Percentiles rank a stretch among this genome's conserved stretches.
Conservation (phyloP, 2,797 vertebrate genomes). For the Sylvilagus floridanus region DNA sequence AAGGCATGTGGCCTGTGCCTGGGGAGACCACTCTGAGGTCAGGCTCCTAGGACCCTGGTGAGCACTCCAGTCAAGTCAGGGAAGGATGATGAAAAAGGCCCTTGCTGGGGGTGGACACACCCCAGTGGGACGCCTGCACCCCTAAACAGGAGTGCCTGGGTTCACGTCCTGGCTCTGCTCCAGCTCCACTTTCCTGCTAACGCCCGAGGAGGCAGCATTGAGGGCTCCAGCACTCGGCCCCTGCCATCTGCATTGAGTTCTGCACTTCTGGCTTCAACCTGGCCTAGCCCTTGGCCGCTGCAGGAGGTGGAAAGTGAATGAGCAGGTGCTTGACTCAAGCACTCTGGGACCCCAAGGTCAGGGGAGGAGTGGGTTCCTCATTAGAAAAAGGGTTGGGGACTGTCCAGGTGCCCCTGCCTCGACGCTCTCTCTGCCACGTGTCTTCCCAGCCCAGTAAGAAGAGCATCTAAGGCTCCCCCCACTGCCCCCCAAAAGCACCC, state of each 20-base stretch:
- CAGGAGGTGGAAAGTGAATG: too few relatives aligned
- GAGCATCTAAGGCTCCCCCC: fast-evolving
- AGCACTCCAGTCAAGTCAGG: not conserved
- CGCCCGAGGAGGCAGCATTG: too few relatives aligned
- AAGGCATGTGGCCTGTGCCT: too few relatives aligned
- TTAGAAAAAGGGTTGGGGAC: not conserved
- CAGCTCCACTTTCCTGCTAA: too few relatives aligned
- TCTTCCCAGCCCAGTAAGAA: not conserved
- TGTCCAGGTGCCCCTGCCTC: not conserved
- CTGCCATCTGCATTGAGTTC: too few relatives aligned
- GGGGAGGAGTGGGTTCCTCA: not conserved
- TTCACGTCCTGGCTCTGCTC: too few relatives aligned
- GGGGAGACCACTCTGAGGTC: not conserved
- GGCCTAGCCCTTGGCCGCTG: too few relatives aligned
- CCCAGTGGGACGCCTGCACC: too few relatives aligned
- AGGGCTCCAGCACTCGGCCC: too few relatives aligned
- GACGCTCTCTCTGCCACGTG: not conserved
- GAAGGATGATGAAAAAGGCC: not conserved
- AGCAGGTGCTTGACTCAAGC: not conserved
- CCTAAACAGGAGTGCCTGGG: too few relatives aligned
- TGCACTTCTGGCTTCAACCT: too few relatives aligned
- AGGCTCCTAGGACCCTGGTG: not conserved
- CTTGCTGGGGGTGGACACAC: not conserved
- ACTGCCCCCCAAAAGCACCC: not conserved
- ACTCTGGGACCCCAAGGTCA: not conserved